phyloP scores from a whole-genome alignment of 2,797 vertebrate species.

The Pristis pectinata region DNA sequence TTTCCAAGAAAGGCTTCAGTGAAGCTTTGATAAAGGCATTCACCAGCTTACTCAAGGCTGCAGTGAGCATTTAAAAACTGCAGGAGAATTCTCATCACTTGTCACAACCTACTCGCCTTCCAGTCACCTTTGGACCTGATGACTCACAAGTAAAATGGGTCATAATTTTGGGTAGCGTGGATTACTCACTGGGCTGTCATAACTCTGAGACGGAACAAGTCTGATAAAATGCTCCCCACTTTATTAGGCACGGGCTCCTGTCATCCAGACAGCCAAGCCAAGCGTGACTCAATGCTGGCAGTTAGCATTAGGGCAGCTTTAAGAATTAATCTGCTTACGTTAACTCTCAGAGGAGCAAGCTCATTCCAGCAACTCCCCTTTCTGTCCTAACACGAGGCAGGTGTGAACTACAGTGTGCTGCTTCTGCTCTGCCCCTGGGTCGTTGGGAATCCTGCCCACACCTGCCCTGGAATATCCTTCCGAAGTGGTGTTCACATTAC shows the following conservation, averaged over 20 bases:
- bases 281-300: neutral
- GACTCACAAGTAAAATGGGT: neutral
- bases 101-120: neutral
- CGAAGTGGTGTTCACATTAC: neutral
- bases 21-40: neutral
- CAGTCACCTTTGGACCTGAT: neutral
- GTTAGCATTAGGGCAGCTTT: neutral
- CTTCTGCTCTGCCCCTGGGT: neutral
- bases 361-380: neutral
- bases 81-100: neutral
- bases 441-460: neutral
- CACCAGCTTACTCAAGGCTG: neutral
- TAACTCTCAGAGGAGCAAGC: neutral
- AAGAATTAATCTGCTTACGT: neutral
- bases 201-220: neutral
- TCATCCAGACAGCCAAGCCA: neutral
- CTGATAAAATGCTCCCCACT: neutral
- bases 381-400: neutral
- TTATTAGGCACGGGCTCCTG: neutral
- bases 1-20: constrained; percentile 18
- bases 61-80: constrained; percentile 1
- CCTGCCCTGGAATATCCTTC: neutral
- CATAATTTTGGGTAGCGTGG: neutral
- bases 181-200: neutral
- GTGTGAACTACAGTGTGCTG: neutral